A percentile compares a stretch with the other conserved stretches of the same genome.
Evolutionary conservation across 2,113 vertebrate genomes (phyloP).

Genomic region (Microcebus murinus): DNA sequence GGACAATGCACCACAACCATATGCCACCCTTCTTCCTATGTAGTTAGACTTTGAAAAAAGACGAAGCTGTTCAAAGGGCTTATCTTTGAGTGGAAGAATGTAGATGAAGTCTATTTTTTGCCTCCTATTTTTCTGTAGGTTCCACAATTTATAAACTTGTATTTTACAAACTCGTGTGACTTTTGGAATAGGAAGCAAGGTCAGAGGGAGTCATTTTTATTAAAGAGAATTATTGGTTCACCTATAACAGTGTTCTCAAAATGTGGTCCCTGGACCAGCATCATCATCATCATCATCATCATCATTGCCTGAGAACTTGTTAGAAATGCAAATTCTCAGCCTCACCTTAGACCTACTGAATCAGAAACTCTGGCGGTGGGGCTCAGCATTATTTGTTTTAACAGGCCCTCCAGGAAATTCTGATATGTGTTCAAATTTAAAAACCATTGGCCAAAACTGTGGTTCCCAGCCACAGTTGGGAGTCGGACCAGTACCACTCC

Average conservation of each 20-base stretch:
- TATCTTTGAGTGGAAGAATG: background rate
- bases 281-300: background rate
- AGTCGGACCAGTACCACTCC: too few relatives aligned
- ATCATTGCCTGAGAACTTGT: conserved; percentile 47
- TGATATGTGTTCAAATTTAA: background rate
- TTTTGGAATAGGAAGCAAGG: conserved; percentile 19
- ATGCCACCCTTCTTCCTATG: background rate
- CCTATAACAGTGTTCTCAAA: background rate
- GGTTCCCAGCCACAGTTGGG: too few relatives aligned
- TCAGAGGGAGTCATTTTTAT: background rate
- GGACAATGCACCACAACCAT: background rate
- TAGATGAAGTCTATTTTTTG: background rate
- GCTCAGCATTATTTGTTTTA: conserved; percentile 64
- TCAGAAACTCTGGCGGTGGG: conserved; percentile 59
- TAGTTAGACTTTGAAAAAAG: background rate
- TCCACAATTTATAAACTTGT: background rate
- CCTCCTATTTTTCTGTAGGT: background rate
- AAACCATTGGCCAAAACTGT: conserved; percentile 37
- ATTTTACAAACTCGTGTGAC: background rate
- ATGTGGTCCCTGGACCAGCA: background rate
- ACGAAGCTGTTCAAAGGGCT: background rate
- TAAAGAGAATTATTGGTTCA: background rate
- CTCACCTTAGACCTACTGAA: conserved; percentile 52
- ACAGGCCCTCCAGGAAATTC: conserved; percentile 65
- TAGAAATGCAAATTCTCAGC: conserved; percentile 58